Evolutionary conservation across 2,113 vertebrate species (phyloP), one percentile per base, ranked within the genome.

Genomic region (Phalacrocorax carbo): DNA sequence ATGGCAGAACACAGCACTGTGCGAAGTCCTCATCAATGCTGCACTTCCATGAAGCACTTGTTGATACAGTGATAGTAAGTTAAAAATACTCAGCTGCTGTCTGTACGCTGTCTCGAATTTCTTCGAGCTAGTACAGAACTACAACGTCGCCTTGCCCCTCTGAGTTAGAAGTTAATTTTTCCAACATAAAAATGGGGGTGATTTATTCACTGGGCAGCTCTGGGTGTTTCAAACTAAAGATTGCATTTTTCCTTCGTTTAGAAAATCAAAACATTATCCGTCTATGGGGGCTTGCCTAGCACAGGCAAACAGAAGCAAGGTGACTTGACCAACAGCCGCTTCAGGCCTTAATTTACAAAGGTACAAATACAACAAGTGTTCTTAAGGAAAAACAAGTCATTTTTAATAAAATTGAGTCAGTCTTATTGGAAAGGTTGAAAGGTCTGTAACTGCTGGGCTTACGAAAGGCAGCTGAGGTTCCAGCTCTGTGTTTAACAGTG

Each of bases 181-280:
- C 21, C 15, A 20, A 54, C 1, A 1, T 46, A 38, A 20, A 69
- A 65, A 16, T 10, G 1, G 2, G 4, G 8, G 5, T 25, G 15
- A 12, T 6, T 17, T 26, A 54, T 22, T 86, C 17, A n/a, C 5
- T 15, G 18, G 27, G 14, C 5, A 30, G 20, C 32, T 30, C 34
- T 65, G 3, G 22, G 9, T 62, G 14, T 82, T 88, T 58, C 21
- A 60, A 40, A 82, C 8, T 16, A 14, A 64, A 51, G 30, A 46
- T 7, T 48, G 12, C 15, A 8, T 42, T 8, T 15, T 72, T 20
- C 2, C 2, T 13, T 23, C 29, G 49, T 48, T 40, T 17, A 46
- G 19, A 64, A 60, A 60, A 23, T 2, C 26, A 48, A 34, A 84
- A 29, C 27, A 16, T 22, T 17, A 3, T 62, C 19, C 7, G 15